These are phyloP conservation scores for Microplitis mediator DNA, from an alignment of 1,140 invertebrate species.

Conservation along the genomic window DNA sequence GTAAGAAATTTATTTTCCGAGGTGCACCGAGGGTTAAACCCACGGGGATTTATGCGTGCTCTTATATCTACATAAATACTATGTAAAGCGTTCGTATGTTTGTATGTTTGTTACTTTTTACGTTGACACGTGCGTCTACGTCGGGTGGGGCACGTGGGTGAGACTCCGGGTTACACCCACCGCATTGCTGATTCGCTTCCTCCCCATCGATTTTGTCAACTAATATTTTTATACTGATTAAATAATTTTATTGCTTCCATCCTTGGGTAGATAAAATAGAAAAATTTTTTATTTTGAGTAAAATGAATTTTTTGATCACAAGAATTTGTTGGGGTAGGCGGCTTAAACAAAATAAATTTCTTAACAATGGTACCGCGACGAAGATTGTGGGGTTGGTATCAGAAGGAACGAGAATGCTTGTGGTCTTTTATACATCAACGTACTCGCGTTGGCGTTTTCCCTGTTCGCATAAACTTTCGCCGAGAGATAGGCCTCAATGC, in stretches of 20 bases:
- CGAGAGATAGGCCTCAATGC: constrained; percentile 38
- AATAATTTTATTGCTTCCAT: too few species aligned
- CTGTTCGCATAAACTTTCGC: constrained; percentile 45
- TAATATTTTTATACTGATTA: too few species aligned
- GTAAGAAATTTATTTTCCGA: constrained; percentile 18
- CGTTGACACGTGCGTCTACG: constrained; percentile 41
- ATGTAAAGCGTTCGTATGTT: constrained; percentile 39
- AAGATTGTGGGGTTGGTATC: constrained; percentile 28
- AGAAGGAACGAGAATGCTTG: constrained; percentile 35
- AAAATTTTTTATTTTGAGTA: too few species aligned
- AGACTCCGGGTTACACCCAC: constrained; percentile 40
- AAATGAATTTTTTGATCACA: background rate
- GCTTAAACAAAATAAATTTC: background rate
- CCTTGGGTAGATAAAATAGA: too few species aligned
- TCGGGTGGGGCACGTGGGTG: constrained; percentile 37
- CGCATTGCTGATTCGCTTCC: constrained; percentile 31
- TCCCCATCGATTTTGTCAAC: constrained; percentile 11
- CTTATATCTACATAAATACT: constrained; percentile 20
- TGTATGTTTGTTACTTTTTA: constrained; percentile 34
- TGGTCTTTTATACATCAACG: constrained; percentile 39
- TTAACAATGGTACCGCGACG: background rate
- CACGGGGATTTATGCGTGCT: constrained; percentile 20
- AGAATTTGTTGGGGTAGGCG: background rate
- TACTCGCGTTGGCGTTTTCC: constrained; percentile 46
- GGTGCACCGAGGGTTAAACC: constrained; percentile 28